Evolutionary conservation across 2,113 vertebrate genomes (phyloP), one percentile per base, ranked within the genome.

Genomic region (Spea multiplicata): DNA sequence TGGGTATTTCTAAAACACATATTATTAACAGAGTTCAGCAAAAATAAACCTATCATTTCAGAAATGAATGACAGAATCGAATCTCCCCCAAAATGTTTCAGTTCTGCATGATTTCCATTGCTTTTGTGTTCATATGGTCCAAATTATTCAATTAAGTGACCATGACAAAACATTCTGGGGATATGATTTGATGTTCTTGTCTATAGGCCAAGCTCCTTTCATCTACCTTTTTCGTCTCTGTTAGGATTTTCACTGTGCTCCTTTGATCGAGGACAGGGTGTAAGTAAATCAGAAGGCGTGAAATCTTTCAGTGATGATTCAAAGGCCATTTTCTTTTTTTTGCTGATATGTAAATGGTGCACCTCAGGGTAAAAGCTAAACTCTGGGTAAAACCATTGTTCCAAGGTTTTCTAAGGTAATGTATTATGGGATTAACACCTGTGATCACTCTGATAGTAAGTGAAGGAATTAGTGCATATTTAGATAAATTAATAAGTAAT

Each of bases 181-280:
- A 30, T 30, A 30, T 30, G 8, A 61, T 13, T 61, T 65, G 44
- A 61, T 69, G 53, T 57, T 76, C 53, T 10, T 47, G 44, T 69
- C 75, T 76, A 30, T 52, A 16, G 75, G 75, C 50, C 65, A 76
- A 10, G 30, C 49, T 67, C n/a, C 75, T 77, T 77, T 77, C 66
- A 77, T 77, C 75, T 77, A 77, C 66, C 75, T 70, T 77, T 77
- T 30, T 30, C 70, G 66, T 70, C 55, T 62, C 66, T 61, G 53
- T 77, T 67, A 61, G 47, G 53, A 76, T 59, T 46, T n/a, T 70
- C 62, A 61, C 61, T 70, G 66, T 53, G 61, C 55, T 47, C 75
- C 62, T 77, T 77, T 77, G 75, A 77, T 77, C 75, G 14, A 66
- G 66, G 17, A 62, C 66, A 77, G 70, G 67, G 50, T 77, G 75